Conservation (phyloP, 2,888 invertebrate species). For the Pecten maximus region DNA sequence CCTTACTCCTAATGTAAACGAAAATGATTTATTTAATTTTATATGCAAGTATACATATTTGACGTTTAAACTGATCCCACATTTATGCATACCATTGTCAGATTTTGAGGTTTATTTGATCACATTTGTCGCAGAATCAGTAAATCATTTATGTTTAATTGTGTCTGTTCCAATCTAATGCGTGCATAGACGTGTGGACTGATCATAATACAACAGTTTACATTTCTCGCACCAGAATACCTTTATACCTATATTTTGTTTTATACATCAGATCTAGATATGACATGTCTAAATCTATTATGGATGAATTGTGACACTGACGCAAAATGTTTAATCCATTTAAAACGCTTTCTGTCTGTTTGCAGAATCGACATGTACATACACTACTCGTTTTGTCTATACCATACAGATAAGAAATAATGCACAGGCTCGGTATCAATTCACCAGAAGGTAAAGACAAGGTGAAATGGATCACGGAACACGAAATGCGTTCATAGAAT, state of each 20-base stretch:
- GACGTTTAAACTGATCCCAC: not conserved
- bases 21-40: not conserved
- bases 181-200: not conserved
- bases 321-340: not conserved
- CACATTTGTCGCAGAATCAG: not conserved
- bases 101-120: not conserved
- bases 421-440: not conserved
- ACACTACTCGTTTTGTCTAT: not conserved
- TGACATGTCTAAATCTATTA: not conserved
- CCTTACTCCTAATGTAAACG: not conserved
- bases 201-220: not conserved
- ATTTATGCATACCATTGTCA: not conserved
- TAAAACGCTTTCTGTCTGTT: not conserved
- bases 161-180: not conserved
- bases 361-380: not conserved
- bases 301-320: not conserved
- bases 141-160: not conserved
- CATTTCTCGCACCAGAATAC: not conserved
- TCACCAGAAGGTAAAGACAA: not conserved
- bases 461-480: not conserved
- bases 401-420: not conserved
- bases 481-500: slow-evolving; percentile 9
- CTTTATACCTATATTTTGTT: not conserved
- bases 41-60: not conserved
- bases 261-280: not conserved